Conservation (phyloP, 2,113 vertebrate genomes). For the Neodon shergylaensis region DNA sequence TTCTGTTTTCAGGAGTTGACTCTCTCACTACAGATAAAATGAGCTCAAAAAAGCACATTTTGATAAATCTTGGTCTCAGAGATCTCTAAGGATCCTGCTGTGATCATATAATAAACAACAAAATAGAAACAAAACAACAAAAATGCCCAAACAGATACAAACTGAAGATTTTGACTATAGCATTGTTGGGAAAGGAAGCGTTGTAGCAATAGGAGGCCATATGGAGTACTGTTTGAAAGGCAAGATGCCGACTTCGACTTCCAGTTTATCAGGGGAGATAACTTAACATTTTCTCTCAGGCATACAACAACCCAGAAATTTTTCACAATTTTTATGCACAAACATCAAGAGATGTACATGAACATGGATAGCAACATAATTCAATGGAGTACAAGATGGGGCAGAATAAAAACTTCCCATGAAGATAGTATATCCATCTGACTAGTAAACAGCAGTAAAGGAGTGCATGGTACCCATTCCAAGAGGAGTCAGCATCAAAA, state of each 20-base stretch:
- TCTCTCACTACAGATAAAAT: not conserved
- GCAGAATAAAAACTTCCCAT: not conserved
- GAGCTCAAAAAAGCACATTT: not conserved
- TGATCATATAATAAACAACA: slow-evolving; percentile 40
- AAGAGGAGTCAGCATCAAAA: not conserved
- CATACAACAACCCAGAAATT: not conserved
- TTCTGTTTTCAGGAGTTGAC: not conserved
- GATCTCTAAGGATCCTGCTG: not conserved
- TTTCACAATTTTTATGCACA: not conserved
- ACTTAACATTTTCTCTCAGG: not conserved
- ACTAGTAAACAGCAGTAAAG: not conserved
- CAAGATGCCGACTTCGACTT: slow-evolving; percentile 24
- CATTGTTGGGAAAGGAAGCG: not conserved
- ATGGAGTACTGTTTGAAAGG: not conserved
- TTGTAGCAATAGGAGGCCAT: not conserved
- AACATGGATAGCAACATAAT: not conserved
- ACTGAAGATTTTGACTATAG: not conserved
- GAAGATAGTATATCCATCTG: not conserved
- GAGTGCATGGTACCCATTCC: not conserved
- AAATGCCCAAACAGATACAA: not conserved
- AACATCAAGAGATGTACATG: not conserved
- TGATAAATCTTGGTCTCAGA: slow-evolving; percentile 1
- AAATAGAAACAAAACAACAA: not conserved
- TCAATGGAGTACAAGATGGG: not conserved
- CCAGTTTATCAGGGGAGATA: slow-evolving; percentile 27